phyloP scores from a whole-genome alignment of 2,113 vertebrate genomes.

The Regulus satrapa region DNA sequence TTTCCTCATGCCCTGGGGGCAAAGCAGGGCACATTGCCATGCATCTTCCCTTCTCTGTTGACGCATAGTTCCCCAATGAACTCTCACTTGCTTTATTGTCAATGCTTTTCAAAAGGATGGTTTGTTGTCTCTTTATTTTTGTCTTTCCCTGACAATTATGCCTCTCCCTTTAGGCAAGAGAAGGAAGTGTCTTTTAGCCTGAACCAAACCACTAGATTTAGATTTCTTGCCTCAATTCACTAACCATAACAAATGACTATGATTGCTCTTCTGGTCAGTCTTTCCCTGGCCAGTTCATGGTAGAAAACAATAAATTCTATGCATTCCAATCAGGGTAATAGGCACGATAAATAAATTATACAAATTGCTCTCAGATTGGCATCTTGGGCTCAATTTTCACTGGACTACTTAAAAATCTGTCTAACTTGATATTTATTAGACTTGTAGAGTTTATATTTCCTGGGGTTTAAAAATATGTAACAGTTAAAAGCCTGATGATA shows the following conservation, averaged over 20 bases:
- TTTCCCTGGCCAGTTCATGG: neutral
- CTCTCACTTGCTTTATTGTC: neutral
- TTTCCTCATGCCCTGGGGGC: neutral
- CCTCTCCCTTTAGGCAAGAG: neutral
- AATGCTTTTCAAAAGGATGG: neutral
- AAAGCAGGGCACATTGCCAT: neutral
- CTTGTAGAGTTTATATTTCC: neutral
- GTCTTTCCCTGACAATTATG: neutral
- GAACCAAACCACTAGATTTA: neutral
- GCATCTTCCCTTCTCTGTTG: neutral
- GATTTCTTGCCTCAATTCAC: neutral
- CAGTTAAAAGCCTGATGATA: too few relatives aligned
- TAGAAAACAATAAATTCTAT: neutral
- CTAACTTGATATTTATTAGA: neutral
- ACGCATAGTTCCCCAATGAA: neutral
- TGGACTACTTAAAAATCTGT: neutral
- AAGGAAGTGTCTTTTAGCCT: neutral
- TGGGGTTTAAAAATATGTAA: neutral
- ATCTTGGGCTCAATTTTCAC: neutral
- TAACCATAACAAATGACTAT: neutral
- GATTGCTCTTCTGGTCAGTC: neutral
- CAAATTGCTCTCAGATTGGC: neutral
- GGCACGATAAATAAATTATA: neutral
- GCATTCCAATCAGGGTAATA: neutral
- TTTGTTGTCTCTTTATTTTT: neutral